phyloP scores from a whole-genome alignment of 2,797 vertebrate species.

The Danio aesculapii region DNA sequence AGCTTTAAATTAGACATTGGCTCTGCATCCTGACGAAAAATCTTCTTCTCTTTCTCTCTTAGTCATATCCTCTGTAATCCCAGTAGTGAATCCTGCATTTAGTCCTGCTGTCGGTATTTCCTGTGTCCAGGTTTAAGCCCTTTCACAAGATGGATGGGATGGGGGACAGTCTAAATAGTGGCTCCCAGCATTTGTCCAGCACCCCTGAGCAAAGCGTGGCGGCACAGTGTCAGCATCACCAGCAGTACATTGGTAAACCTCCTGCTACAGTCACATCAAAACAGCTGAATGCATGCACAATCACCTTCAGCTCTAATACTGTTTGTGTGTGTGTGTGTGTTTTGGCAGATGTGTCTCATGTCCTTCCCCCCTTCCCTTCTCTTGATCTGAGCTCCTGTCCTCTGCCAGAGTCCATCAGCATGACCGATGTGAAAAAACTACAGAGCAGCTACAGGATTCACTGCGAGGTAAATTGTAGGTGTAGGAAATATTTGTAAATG shows the following conservation, averaged over 20 bases:
- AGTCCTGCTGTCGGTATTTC: constrained; percentile 4
- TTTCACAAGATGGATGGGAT: constrained; percentile 91
- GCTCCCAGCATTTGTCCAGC: constrained; percentile 82
- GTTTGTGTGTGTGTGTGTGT: constrained; percentile 40
- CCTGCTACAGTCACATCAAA: background rate
- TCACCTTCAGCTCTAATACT: background rate
- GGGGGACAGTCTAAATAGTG: constrained; percentile 83
- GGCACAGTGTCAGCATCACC: constrained; percentile 95
- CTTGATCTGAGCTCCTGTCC: constrained; percentile 84
- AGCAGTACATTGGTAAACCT: constrained; percentile 93
- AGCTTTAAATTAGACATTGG: background rate
- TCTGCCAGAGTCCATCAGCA: constrained; percentile 86
- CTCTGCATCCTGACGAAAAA: background rate
- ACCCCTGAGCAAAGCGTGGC: constrained; percentile 91
- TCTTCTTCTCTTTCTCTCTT: background rate
- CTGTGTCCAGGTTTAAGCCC: constrained; percentile 88
- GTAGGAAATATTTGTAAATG: no score
- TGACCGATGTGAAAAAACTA: constrained; percentile 89
- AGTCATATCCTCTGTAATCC: constrained; percentile 14
- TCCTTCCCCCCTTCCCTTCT: constrained; percentile 89
- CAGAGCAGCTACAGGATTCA: constrained; percentile 93
- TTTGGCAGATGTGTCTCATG: constrained; percentile 85
- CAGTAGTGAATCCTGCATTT: background rate
- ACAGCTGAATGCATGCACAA: background rate
- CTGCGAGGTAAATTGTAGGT: constrained; percentile 86